These are phyloP conservation scores for Oligia fasciuncula DNA, from an alignment of 2,888 invertebrate genomes.

Conservation along the genomic window DNA sequence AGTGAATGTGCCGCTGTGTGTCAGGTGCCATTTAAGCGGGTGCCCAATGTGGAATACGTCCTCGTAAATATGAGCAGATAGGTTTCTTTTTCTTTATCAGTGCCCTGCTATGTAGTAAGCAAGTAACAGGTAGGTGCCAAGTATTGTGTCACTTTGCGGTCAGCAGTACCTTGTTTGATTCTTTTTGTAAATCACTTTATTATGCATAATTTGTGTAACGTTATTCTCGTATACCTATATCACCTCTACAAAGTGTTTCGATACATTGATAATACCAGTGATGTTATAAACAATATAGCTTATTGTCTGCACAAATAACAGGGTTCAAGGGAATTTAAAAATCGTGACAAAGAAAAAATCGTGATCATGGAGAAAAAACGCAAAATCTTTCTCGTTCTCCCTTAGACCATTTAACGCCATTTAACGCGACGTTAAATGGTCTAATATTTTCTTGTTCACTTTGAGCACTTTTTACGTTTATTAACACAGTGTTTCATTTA, in stretches of 20 bases:
- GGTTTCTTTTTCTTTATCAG: neutral
- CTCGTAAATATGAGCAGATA: neutral
- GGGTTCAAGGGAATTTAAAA: neutral
- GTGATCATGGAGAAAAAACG: neutral
- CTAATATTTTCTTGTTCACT: neutral
- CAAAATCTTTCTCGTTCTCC: neutral
- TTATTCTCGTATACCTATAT: neutral
- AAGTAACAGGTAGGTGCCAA: neutral
- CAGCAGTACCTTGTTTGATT: constrained; percentile 7
- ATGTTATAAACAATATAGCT: constrained; percentile 52
- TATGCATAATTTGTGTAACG: neutral
- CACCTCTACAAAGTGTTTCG: neutral
- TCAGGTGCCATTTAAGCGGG: too few species aligned
- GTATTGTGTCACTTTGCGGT: constrained; percentile 29
- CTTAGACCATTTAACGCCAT: neutral
- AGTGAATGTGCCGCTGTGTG: too few species aligned
- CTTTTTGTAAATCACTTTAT: constrained; percentile 14
- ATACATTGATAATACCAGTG: constrained; percentile 70
- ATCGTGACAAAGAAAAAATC: neutral
- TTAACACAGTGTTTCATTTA: neutral
- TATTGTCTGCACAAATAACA: constrained; percentile 60
- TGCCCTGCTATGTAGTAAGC: constrained; percentile 1
- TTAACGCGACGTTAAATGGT: neutral
- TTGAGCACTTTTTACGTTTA: constrained; percentile 6
- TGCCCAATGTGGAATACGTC: too few species aligned